Base-by-base conservation (phyloP, 2,797 vertebrate genomes). In the Leucoraja ocellata region DNA sequence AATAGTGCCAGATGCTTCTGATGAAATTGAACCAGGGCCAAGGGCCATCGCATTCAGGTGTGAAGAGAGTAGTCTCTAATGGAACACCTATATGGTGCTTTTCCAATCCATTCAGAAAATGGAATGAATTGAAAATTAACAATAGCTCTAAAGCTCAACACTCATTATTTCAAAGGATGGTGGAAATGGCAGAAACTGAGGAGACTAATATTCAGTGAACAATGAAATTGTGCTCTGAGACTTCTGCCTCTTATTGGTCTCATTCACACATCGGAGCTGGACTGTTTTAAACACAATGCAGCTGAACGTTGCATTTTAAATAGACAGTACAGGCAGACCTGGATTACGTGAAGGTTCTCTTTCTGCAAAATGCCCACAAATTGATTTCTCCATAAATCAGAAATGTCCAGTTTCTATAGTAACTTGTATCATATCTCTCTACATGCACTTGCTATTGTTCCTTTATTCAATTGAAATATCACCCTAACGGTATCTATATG, bases 261-360 rank as follows among this genome's bases (percentile, higher is more conserved):
- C 4, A 86, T 86, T 63, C 4, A 16, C 25, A 32, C 28, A 86
- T 86, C 63, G 13, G 11, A 36, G 36, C 77, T 78, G 77, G n/a
- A 36, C 77, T 36, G n/a, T 78, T 78, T 78, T 14, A 65, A 65
- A 86, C 25, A 86, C 83, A 86, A 13, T 28, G 25, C 25, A 61
- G 81, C 14, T 84, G 81, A 61, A 84, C 13, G 61, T 84, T 84
- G n/a, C 81, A 32, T 63, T n/a, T 86, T 63, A 86, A 63, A 86
- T 63, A 63, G 58, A 74, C 14, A 21, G 71, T 73, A 11, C 2
- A 54, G 46, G 46, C 46, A 54, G 46, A 54, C 65, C 65, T 2
- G 0, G 65, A 13, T 68, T 68, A 16, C 65, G 16, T 68, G 16
- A 68, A 68, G 65, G 65, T 68, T 68, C 65, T 16, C 16, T 68